Percentiles rank a stretch among this genome's conserved stretches.
These are phyloP conservation scores for Oligia latruncula DNA, from an alignment of 2,888 invertebrate genomes.

Conservation along the genomic window DNA sequence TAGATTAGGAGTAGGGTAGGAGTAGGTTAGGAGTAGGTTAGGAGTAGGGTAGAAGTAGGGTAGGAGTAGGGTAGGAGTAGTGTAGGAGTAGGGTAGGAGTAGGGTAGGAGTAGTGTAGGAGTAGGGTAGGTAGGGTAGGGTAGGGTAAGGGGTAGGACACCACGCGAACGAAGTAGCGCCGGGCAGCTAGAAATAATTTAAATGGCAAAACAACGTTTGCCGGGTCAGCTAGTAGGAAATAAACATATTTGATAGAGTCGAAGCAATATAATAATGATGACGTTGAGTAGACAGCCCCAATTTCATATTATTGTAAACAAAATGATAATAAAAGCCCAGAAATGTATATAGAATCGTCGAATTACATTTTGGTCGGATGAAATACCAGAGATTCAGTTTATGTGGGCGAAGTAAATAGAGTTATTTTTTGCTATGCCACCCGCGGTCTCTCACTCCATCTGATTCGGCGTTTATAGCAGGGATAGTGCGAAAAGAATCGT, in stretches of 20 bases:
- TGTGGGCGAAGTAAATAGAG: constrained; percentile 78
- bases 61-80: no score
- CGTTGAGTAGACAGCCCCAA: neutral
- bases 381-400: constrained; percentile 72
- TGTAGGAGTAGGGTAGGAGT: no score
- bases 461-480: constrained; percentile 85
- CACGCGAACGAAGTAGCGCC: no score
- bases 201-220: no score
- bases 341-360: constrained; percentile 52
- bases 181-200: no score
- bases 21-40: no score
- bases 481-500: constrained; percentile 84
- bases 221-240: neutral
- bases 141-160: no score
- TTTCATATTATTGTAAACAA: constrained; percentile 54
- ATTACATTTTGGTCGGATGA: constrained; percentile 56
- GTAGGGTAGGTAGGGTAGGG: no score
- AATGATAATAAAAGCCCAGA: constrained; percentile 50
- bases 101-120: no score
- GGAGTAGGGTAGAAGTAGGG: no score
- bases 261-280: neutral
- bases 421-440: constrained; percentile 80
- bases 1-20: no score
- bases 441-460: constrained; percentile 83
- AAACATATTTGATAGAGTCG: neutral